Base-by-base conservation (phyloP, 2,888 invertebrate species). In the Acanthosepion pharaonis region DNA sequence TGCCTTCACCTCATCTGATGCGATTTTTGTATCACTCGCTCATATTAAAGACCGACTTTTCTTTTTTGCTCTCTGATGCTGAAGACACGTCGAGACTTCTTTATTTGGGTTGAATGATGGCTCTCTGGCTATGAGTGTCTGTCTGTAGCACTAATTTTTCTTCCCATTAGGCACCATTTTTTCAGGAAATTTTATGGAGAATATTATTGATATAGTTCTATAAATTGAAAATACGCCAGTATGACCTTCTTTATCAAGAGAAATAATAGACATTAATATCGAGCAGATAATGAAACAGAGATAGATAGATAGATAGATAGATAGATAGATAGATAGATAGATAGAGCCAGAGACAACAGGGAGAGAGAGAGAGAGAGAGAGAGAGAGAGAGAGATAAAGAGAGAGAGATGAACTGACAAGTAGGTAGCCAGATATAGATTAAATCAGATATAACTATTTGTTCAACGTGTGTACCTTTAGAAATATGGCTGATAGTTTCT, bases 41-140 rank as follows among this genome's bases (percentile, higher is more conserved):
- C n/a, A 15, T 78, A 78, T 78, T n/a, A 78, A n/a, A 78, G n/a
- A n/a, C n/a, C n/a, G 78, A 78, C 78, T 78, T n/a, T 78, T 78
- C n/a, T 33, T 78, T 78, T 78, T 78, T n/a, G n/a, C 18, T 78
- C 15, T 78, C 78, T n/a, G 78, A 78, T 78, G 0, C 15, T 0
- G n/a, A 33, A 78, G 78, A 15, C 78, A 78, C n/a, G n/a, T n/a
- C 8, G 78, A n/a, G 18, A 33, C 78, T 78, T 15, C 15, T 78
- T 78, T n/a, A 23, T 78, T n/a, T 33, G 9, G 78, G 9, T n/a
- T 78, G 78, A 78, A 28, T 78, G 78, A 78, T 78, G n/a, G n/a
- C 28, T 78, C n/a, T 78, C 28, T n/a, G 9, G 78, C 78, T 15
- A 15, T 15, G 78, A 28, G n/a, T 78, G n/a, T 20, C n/a, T n/a